These are phyloP conservation scores for Apotomis turbidana DNA, from an alignment of 2,888 invertebrate species.

Conservation along the genomic window DNA sequence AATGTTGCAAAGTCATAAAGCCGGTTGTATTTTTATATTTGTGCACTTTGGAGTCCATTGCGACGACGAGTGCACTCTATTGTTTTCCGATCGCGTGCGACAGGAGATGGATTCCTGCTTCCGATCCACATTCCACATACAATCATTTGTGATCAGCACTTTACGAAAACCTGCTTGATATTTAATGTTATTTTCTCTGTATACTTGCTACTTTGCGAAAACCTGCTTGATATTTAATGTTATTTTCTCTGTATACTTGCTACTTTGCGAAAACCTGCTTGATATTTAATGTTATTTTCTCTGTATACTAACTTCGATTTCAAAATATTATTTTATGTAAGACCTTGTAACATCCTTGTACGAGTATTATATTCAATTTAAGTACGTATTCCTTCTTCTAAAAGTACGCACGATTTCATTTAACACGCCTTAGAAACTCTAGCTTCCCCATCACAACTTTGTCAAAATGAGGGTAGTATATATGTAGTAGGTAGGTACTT, in stretches of 20 bases:
- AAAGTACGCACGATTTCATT: too few species aligned
- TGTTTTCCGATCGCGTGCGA: slow-evolving; percentile 67
- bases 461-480: slow-evolving; percentile 4
- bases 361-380: too few species aligned
- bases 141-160: slow-evolving; percentile 15
- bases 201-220: neutral
- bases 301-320: too few species aligned
- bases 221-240: neutral
- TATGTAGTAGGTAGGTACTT: neutral
- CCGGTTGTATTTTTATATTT: slow-evolving; percentile 58
- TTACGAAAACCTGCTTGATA: neutral
- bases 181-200: neutral
- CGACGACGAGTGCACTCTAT: slow-evolving; percentile 65
- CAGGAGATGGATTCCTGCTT: slow-evolving; percentile 64
- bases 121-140: slow-evolving; percentile 47
- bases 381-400: too few species aligned
- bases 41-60: slow-evolving; percentile 56
- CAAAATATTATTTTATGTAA: too few species aligned
- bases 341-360: too few species aligned
- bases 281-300: neutral
- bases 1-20: slow-evolving; percentile 56
- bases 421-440: neutral
- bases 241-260: too few species aligned
- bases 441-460: slow-evolving; percentile 2
- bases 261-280: neutral